phyloP scores from a whole-genome alignment of 2,797 vertebrate species.

The Tarsius wallacei region DNA sequence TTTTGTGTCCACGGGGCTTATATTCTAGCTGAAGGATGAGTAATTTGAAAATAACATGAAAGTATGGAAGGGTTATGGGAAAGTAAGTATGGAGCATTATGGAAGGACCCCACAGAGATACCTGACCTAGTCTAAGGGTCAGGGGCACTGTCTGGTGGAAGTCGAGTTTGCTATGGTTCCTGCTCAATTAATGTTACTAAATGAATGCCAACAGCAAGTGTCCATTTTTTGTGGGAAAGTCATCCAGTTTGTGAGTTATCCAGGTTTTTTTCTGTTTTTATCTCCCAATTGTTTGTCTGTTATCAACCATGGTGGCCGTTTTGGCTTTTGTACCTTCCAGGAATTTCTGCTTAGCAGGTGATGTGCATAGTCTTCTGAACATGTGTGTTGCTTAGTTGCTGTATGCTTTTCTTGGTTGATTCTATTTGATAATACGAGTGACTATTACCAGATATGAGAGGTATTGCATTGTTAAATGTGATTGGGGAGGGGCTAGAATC shows the following conservation, averaged over 20 bases:
- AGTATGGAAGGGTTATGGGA: not conserved
- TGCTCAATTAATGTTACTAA: not conserved
- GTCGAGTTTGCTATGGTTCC: not conserved
- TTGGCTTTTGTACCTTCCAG: not conserved
- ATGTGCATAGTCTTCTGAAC: not conserved
- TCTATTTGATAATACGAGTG: not conserved
- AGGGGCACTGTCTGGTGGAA: not conserved
- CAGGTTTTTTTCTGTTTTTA: not conserved
- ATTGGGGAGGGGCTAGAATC: not conserved
- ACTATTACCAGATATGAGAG: not conserved
- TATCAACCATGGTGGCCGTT: not conserved
- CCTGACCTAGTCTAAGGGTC: not conserved
- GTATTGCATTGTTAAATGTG: not conserved
- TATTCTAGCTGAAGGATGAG: not conserved
- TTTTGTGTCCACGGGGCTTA: not conserved
- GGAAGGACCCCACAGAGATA: not conserved
- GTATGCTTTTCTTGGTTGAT: not conserved
- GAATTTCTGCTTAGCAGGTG: not conserved
- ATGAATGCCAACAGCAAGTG: not conserved
- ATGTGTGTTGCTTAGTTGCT: not conserved
- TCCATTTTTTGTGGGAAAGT: not conserved
- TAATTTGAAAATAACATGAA: slow-evolving; percentile 26
- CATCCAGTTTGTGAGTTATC: not conserved
- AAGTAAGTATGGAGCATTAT: not conserved
- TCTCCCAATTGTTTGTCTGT: not conserved